These are phyloP conservation scores for Patiria miniata DNA, from an alignment of 35 echinoderm and acorn worm species.

Conservation along the genomic window DNA sequence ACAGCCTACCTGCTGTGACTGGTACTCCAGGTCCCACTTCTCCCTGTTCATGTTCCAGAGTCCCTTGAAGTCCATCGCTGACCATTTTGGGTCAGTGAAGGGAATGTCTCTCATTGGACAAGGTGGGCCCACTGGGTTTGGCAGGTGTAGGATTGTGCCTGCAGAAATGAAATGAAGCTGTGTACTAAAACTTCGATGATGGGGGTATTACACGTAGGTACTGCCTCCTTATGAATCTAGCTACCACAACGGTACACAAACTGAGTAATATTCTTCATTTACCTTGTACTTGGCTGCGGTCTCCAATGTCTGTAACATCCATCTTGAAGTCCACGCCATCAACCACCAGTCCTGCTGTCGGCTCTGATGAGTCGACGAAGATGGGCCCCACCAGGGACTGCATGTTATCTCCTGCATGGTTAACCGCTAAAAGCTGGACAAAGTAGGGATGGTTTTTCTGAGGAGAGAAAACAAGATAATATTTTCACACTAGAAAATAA, in stretches of 20 bases:
- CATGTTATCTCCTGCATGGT: neutral
- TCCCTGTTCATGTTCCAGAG: constrained; percentile 35
- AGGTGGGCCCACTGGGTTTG: neutral
- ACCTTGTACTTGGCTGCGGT: constrained; percentile 19
- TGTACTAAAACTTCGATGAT: too few relatives aligned
- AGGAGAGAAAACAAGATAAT: neutral
- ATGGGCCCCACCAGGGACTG: constrained; percentile 12
- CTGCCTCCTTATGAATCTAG: too few relatives aligned
- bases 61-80: constrained; percentile 6
- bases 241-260: too few relatives aligned
- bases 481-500: neutral
- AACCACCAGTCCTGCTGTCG: constrained; percentile 29
- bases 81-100: neutral
- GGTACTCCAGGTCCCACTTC: constrained; percentile 28
- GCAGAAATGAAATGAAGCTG: neutral
- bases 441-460: constrained; percentile 42
- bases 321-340: constrained; percentile 51
- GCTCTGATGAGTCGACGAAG: constrained; percentile 29
- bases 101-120: neutral
- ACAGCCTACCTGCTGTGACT: constrained; percentile 16
- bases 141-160: constrained; percentile 33
- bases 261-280: neutral
- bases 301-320: constrained; percentile 1
- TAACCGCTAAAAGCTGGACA: constrained; percentile 31
- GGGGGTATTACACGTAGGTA: too few relatives aligned